Conservation (phyloP, 2,797 vertebrate species). For the Linurgus olivaceus region DNA sequence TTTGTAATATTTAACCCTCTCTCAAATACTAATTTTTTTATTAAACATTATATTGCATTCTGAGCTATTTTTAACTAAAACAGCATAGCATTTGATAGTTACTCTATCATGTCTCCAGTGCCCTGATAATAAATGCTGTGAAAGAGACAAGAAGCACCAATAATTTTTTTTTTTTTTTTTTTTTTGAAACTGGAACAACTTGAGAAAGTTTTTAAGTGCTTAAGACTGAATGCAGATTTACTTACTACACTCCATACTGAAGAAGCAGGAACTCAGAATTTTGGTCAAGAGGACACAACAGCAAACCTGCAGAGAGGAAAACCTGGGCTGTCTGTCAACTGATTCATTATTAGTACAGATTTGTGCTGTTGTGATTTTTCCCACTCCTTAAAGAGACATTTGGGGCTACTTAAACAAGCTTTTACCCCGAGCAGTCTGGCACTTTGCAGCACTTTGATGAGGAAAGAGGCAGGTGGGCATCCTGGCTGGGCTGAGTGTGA, state of each 20-base stretch:
- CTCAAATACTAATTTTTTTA: background rate
- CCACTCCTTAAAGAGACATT: background rate
- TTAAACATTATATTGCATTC: background rate
- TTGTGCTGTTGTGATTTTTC: rapidly evolving
- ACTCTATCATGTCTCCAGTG: background rate
- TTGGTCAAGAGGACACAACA: background rate
- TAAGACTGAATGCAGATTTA: background rate
- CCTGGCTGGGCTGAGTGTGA: background rate
- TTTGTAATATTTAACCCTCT: background rate
- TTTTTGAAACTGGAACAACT: background rate
- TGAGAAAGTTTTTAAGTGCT: background rate
- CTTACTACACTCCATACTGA: background rate
- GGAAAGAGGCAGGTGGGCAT: background rate
- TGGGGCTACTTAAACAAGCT: background rate
- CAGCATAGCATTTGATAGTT: background rate
- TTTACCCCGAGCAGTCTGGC: background rate
- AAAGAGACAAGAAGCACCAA: background rate
- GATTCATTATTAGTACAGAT: background rate
- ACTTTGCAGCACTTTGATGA: background rate
- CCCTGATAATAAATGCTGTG: background rate
- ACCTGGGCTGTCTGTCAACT: background rate
- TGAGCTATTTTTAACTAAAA: background rate
- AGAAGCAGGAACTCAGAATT: background rate
- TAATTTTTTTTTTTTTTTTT: background rate
- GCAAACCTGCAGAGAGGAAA: background rate